A percentile compares a stretch with the other conserved stretches of the same genome.
phyloP scores from a whole-genome alignment of 2,113 vertebrate genomes.

The Ceyx cyanopectus region DNA sequence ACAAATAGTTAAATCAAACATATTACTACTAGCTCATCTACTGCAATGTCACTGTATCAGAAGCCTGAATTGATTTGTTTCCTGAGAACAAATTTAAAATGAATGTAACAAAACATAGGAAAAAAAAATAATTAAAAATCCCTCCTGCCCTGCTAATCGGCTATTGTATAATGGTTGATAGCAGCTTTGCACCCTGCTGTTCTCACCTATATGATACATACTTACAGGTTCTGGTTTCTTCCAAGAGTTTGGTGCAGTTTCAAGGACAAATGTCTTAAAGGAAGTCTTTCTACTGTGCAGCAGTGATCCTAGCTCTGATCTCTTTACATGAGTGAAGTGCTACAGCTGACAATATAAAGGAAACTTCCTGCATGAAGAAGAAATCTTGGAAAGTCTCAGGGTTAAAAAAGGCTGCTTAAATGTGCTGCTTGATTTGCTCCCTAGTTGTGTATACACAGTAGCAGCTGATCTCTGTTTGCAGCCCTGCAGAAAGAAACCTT shows the following conservation, averaged over 20 bases:
- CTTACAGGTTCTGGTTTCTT: constrained; percentile 95
- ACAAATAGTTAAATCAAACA: constrained; percentile 83
- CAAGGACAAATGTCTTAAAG: constrained; percentile 95
- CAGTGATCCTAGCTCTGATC: constrained; percentile 85
- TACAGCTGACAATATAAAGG: constrained; percentile 77
- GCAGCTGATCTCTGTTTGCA: constrained; percentile 88
- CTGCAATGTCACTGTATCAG: constrained; percentile 86
- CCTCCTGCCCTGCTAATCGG: constrained; percentile 73
- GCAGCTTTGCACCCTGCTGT: constrained; percentile 80
- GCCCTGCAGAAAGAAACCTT: constrained; percentile 87
- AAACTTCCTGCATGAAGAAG: constrained; percentile 81
- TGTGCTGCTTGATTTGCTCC: constrained; percentile 81
- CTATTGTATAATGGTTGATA: constrained; percentile 80
- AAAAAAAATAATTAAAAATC: constrained; percentile 46
- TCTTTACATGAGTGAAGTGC: constrained; percentile 81
- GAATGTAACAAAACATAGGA: constrained; percentile 77
- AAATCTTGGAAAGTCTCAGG: constrained; percentile 83
- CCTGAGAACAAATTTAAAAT: constrained; percentile 80
- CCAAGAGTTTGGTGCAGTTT: constrained; percentile 99
- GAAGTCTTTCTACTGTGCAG: constrained; percentile 88
- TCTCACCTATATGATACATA: constrained; percentile 86
- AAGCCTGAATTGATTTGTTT: constrained; percentile 84
- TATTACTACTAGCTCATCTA: constrained; percentile 80
- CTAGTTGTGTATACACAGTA: constrained; percentile 83
- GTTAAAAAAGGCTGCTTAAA: constrained; percentile 80